phyloP scores from a whole-genome alignment of 2,113 vertebrate species.

The Colossoma macropomum region DNA sequence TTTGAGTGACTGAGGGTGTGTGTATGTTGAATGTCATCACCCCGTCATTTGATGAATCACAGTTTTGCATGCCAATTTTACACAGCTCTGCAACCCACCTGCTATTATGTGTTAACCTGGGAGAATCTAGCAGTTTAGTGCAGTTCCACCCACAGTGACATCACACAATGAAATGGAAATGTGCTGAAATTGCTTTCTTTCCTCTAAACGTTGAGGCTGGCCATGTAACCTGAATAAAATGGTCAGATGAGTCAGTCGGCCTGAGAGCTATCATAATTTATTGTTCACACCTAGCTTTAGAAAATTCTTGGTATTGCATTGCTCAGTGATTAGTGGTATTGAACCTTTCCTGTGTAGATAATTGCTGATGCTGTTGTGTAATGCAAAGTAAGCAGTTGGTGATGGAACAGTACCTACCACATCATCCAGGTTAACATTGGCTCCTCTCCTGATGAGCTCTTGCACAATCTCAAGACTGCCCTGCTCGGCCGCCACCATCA shows the following conservation, averaged over 20 bases:
- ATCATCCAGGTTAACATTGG: constrained; percentile 94
- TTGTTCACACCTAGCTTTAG: neutral
- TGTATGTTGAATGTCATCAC: constrained; percentile 42
- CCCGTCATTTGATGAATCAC: constrained; percentile 55
- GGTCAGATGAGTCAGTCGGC: neutral
- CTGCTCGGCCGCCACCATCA: constrained; percentile 96
- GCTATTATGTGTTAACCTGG: constrained; percentile 47
- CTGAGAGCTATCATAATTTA: neutral
- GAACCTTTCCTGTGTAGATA: neutral
- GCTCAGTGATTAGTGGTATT: neutral
- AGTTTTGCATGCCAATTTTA: constrained; percentile 41
- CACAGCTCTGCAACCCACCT: constrained; percentile 41
- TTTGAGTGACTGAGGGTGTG: constrained; percentile 35
- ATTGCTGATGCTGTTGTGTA: neutral
- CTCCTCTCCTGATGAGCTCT: constrained; percentile 92
- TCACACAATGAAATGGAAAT: neutral
- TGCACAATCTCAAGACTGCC: constrained; percentile 94
- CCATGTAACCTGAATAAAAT: neutral
- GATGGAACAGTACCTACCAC: constrained; percentile 75
- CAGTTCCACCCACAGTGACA: constrained; percentile 43
- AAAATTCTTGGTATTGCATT: neutral
- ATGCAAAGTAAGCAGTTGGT: neutral
- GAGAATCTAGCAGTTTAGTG: constrained; percentile 40
- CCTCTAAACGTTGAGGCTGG: neutral
- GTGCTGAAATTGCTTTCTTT: neutral